These are phyloP conservation scores for Siniperca knerii DNA, from an alignment of 2,113 vertebrate genomes.

Conservation along the genomic window DNA sequence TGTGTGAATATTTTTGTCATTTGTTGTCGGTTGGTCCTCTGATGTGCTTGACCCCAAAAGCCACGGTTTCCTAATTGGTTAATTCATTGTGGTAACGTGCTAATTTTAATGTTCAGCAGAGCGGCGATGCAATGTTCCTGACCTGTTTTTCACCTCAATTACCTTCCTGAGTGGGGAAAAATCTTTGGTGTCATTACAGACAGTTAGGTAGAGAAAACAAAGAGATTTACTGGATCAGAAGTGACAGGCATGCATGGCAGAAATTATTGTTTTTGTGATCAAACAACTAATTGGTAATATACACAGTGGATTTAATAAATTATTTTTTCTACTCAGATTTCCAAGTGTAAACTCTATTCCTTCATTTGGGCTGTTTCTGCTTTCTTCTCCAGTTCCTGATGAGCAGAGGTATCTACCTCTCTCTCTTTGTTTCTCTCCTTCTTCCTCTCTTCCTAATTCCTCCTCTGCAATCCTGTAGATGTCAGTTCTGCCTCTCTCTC, in stretches of 20 bases:
- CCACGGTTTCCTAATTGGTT: not conserved
- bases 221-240: slow-evolving; percentile 1
- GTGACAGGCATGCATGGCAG: not conserved
- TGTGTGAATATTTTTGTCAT: too few relatives aligned
- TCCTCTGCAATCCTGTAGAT: slow-evolving; percentile 14
- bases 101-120: slow-evolving; percentile 32
- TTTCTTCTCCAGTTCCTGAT: not conserved
- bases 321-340: not conserved
- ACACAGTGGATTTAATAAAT: not conserved
- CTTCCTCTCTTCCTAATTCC: slow-evolving; percentile 21
- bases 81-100: slow-evolving; percentile 10
- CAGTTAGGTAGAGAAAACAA: not conserved
- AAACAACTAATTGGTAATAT: not conserved
- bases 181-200: slow-evolving; percentile 12
- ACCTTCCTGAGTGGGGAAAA: slow-evolving; percentile 8
- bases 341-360: not conserved
- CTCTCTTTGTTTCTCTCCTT: not conserved
- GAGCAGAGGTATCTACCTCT: not conserved
- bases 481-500: slow-evolving; percentile 23
- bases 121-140: not conserved
- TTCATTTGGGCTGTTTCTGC: not conserved
- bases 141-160: slow-evolving; percentile 55
- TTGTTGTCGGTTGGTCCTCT: not conserved
- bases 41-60: slow-evolving; percentile 10
- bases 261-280: slow-evolving; percentile 7